Conservation (phyloP, 1,140 invertebrate genomes). For the Magallana angulata region DNA sequence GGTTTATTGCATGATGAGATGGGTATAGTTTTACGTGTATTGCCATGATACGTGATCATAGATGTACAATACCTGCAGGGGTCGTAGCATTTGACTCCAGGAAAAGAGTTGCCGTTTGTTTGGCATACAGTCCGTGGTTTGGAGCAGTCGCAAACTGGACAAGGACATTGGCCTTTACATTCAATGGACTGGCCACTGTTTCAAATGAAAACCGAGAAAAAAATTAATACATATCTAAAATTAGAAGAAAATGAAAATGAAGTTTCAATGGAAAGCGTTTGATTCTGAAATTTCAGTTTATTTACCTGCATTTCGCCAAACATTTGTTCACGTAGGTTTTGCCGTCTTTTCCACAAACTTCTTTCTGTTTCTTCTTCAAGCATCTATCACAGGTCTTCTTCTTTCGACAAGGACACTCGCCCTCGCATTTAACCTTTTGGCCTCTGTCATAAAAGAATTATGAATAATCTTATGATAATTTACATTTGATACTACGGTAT, state of each 20-base stretch:
- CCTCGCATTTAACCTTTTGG: not conserved
- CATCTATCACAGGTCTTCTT: constrained; percentile 19
- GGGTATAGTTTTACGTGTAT: no score
- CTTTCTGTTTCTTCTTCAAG: not conserved
- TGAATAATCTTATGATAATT: not conserved
- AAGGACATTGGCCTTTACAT: not conserved
- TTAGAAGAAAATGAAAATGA: not conserved
- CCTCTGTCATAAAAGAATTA: not conserved
- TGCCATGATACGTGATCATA: no score
- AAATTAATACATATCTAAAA: not conserved
- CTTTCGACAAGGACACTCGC: constrained; percentile 23
- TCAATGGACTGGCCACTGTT: not conserved
- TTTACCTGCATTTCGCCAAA: constrained; percentile 29
- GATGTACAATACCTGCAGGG: not conserved
- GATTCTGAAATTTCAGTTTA: not conserved
- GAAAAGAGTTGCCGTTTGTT: not conserved
- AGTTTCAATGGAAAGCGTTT: not conserved
- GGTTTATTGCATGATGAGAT: no score
- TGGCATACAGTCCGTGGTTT: not conserved
- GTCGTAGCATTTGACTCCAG: not conserved
- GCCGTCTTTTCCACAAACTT: constrained; percentile 50
- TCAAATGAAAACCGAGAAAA: not conserved
- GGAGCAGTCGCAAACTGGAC: not conserved
- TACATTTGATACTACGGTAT: no score
- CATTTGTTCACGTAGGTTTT: constrained; percentile 53